Base-by-base conservation (phyloP, 53 echinoderm and acorn worm species). In the Echinarachnius parma region DNA sequence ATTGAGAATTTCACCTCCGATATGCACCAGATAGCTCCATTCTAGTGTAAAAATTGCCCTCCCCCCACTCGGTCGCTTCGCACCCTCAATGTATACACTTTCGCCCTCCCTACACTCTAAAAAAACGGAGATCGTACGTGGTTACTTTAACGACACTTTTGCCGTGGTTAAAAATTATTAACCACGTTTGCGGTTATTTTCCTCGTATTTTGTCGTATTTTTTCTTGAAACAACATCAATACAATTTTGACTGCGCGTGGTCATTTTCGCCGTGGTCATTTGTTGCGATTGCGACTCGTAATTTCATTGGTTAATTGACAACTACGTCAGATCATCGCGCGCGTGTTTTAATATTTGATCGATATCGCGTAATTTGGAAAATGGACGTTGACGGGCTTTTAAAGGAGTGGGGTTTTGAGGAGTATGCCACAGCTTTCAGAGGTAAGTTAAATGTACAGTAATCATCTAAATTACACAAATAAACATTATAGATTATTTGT, bases 281-380 rank as follows among this genome's bases (percentile, higher is more conserved):
- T 49, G 49, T 49, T 49, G 49, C 28, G 56, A 56, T 24, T 56
- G 53, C 53, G 53, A 53, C 53, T 24, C 24, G 24, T 60, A 60
- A 30, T 60, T 28, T 57, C 28, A 57, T 28, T 24, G 34, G 60
- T n/a, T 60, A 31, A 60, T 33, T 60, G 60, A 60, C 60, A 60
- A n/a, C 14, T 60, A 60, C 60, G 60, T 60, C 60, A 60, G 25
- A 57, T 24, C 33, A 13, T 60, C 29, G 14, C 28, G 24, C 57
- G 28, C 57, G 58, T 57, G 58, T 28, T 26, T 57, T 24, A 24
- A 57, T 24, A 24, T 24, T 28, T 28, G 58, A 28, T 57, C 58
- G 58, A 28, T 57, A 24, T 60, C 60, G 60, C 60, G 60, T 60
- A 60, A 60, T 60, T 60, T 60, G 60, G 60, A 60, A 60, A 60